Conservation (phyloP, 2,888 invertebrate species). For the Exocentrus adspersus region DNA sequence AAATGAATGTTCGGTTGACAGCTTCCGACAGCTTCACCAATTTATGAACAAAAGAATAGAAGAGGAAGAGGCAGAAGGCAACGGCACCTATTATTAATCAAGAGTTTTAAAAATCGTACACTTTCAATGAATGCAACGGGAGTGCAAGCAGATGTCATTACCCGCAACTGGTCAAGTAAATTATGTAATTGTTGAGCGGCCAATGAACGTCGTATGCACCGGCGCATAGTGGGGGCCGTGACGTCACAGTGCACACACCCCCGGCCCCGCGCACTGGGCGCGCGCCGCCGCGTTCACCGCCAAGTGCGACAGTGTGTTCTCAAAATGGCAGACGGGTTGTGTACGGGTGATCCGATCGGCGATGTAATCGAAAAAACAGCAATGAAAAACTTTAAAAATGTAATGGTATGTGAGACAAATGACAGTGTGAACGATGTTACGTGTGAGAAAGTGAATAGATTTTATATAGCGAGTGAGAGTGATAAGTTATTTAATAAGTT, state of each 20-base stretch:
- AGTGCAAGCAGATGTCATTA: conserved; percentile 61
- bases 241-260: conserved; percentile 56
- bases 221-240: conserved; percentile 46
- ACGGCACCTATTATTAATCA: conserved; percentile 14
- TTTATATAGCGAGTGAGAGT: conserved; percentile 59
- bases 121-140: conserved; percentile 45
- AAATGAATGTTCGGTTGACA: too few relatives aligned
- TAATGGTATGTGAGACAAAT: conserved; percentile 54
- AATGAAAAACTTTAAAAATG: conserved; percentile 68
- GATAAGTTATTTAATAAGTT: conserved; percentile 60
- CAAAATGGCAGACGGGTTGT: conserved; percentile 87
- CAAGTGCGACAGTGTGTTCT: conserved; percentile 70
- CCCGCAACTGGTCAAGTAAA: conserved; percentile 62
- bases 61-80: too few relatives aligned
- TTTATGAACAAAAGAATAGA: too few relatives aligned
- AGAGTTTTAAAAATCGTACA: conserved; percentile 40
- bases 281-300: conserved; percentile 25
- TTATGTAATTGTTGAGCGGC: conserved; percentile 62
- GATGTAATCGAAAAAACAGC: conserved; percentile 68
- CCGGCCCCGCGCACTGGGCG: conserved; percentile 30
- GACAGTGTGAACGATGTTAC: conserved; percentile 67
- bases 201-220: conserved; percentile 63
- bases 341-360: conserved; percentile 71
- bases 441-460: conserved; percentile 67
- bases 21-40: too few relatives aligned